phyloP scores from a whole-genome alignment of 2,113 vertebrate species.

The Nasalis larvatus region DNA sequence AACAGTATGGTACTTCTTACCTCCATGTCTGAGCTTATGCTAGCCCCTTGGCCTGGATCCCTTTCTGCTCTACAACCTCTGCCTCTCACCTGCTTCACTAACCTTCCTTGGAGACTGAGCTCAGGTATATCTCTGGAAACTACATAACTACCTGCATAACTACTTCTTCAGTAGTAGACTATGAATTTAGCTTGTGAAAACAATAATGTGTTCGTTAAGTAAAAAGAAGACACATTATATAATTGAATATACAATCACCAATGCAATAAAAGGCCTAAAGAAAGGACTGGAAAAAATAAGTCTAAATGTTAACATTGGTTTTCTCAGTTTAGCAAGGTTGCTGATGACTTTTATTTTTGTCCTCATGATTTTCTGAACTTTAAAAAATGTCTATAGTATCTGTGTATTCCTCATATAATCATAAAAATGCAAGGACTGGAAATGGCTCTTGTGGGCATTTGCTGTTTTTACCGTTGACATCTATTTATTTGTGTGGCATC shows the following conservation, averaged over 20 bases:
- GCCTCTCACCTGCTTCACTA: neutral
- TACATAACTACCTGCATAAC: neutral
- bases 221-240: neutral
- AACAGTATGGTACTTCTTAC: neutral
- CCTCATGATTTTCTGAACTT: neutral
- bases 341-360: neutral
- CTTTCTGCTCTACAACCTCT: neutral
- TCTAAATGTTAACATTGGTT: neutral
- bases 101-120: neutral
- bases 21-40: neutral
- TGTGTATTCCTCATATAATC: neutral
- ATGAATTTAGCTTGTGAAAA: constrained; percentile 3
- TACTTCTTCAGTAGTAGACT: neutral
- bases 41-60: neutral
- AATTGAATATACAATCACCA: neutral
- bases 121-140: neutral
- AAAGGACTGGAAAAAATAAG: neutral
- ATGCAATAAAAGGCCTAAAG: neutral
- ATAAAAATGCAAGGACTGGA: neutral
- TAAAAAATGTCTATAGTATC: neutral
- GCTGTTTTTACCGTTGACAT: neutral
- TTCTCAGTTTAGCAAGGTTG: neutral
- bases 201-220: neutral
- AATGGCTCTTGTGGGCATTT: neutral
- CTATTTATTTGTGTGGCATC: neutral